A percentile compares a stretch with the other conserved stretches of the same genome.
Evolutionary conservation across 1,140 invertebrate species (phyloP).

Genomic region (Nilaparvata lugens): DNA sequence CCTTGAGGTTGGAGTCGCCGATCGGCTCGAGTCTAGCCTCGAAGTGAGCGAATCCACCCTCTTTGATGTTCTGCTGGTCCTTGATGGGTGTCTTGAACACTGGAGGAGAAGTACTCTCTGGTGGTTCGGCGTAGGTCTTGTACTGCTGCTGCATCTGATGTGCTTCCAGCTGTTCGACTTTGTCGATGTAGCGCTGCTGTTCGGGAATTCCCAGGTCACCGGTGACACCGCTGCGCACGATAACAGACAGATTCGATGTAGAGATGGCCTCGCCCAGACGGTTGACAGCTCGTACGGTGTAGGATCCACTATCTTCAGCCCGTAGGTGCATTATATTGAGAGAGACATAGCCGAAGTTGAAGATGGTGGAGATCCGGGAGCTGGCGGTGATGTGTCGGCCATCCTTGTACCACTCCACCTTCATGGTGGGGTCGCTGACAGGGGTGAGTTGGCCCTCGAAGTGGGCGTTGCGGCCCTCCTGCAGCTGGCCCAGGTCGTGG

Average conservation of each 20-base stretch:
- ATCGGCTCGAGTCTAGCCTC: constrained; percentile 90
- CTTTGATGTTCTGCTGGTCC: constrained; percentile 77
- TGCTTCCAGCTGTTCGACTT: constrained; percentile 86
- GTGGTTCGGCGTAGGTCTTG: constrained; percentile 62
- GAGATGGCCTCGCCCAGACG: constrained; percentile 76
- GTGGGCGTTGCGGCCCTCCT: constrained; percentile 85
- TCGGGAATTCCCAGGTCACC: constrained; percentile 81
- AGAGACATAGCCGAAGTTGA: constrained; percentile 97
- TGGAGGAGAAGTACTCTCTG: constrained; percentile 68
- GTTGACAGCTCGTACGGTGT: constrained; percentile 82
- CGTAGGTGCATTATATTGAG: constrained; percentile 96
- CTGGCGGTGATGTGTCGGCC: constrained; percentile 86
- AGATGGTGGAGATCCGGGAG: constrained; percentile 89
- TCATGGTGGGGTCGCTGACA: constrained; percentile 93
- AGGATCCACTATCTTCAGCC: constrained; percentile 85
- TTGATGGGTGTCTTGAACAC: constrained; percentile 89
- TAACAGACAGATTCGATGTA: constrained; percentile 55
- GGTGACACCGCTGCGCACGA: constrained; percentile 66
- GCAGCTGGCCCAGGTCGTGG: constrained; percentile 75
- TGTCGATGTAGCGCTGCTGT: constrained; percentile 87
- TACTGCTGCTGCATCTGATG: constrained; percentile 68
- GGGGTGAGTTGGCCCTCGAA: constrained; percentile 92
- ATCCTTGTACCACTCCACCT: constrained; percentile 98
- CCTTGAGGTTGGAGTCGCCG: constrained; percentile 80
- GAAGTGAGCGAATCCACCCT: constrained; percentile 92